Percentiles rank a stretch among this genome's conserved stretches.
These are phyloP conservation scores for Lepidostoma basale DNA, from an alignment of 1,140 invertebrate genomes.

Conservation along the genomic window DNA sequence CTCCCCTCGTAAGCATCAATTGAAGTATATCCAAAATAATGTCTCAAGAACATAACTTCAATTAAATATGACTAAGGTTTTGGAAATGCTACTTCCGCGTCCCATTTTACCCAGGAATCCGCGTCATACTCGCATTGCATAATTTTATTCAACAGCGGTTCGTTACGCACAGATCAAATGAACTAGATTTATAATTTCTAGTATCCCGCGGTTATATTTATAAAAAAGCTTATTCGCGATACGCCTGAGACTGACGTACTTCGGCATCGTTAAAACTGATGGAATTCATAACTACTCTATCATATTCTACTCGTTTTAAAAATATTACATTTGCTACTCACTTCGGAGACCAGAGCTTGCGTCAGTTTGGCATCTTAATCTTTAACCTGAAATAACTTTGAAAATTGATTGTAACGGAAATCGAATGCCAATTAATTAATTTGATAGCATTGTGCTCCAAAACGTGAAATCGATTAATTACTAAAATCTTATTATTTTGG, in stretches of 20 bases:
- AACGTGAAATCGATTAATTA: too few relatives aligned
- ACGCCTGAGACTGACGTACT: slow-evolving; percentile 13
- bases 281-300: slow-evolving; percentile 29
- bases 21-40: too few relatives aligned
- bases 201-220: slow-evolving; percentile 13
- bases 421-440: too few relatives aligned
- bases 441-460: too few relatives aligned
- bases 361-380: too few relatives aligned
- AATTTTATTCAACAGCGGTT: background rate
- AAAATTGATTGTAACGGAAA: background rate
- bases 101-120: background rate
- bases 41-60: too few relatives aligned
- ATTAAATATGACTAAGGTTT: too few relatives aligned
- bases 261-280: slow-evolving; percentile 21
- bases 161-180: slow-evolving; percentile 17
- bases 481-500: too few relatives aligned
- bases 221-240: background rate
- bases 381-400: background rate
- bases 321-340: background rate
- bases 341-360: background rate
- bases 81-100: too few relatives aligned
- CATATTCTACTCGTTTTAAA: slow-evolving; percentile 13
- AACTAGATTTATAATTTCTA: slow-evolving; percentile 13
- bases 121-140: background rate
- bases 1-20: too few relatives aligned